Base-by-base conservation (phyloP, 2,113 vertebrate species). In the Erinaceus europaeus region DNA sequence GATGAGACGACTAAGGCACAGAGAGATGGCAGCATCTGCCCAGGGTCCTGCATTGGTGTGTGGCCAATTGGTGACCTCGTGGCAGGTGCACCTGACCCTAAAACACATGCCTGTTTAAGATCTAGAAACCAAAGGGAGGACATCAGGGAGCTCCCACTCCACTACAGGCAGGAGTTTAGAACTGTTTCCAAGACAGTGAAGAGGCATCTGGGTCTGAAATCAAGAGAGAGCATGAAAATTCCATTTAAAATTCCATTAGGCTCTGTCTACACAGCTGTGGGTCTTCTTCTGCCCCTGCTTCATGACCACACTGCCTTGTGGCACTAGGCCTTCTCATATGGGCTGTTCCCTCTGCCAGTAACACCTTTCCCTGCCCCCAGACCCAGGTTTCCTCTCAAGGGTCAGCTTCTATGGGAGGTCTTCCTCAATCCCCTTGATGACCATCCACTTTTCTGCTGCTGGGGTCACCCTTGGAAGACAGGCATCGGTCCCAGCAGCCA, bases 401-500 rank as follows among this genome's bases (percentile, higher is more conserved):
- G 25, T 15, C 48, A n/a, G 34, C 29, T 36, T 27, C 62, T 23
- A 2, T 4, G 4, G 50, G 21, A 9, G 9, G 23, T 23, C 29
- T 14, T 18, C 15, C 76, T 46, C 23, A 25, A 14, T 9, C 21
- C 0, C 1, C 42, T 2, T 15, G 48, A 44, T 1, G 7, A 32
- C 29, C 38, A 36, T 5, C 20, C 2, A 69, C 6, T 20, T 21
- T 25, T 62, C 40, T 25, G 6, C n/a, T n/a, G 1, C 13, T 11
- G 48, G 10, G 10, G 10, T 17, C 48, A 50, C 48, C 48, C 48
- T 50, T 50, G 42, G 27, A 40, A 59, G 52, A 40, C 0, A 27
- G 0, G 4, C 0, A 2, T 20, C 44, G 1, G 1, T 44, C 14
- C 76, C 36, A 2, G 0, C 27, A 61, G 27, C 61, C 9, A 11